Evolutionary conservation across 1,140 invertebrate species (phyloP).

Genomic region (Adoxophyes honmai): DNA sequence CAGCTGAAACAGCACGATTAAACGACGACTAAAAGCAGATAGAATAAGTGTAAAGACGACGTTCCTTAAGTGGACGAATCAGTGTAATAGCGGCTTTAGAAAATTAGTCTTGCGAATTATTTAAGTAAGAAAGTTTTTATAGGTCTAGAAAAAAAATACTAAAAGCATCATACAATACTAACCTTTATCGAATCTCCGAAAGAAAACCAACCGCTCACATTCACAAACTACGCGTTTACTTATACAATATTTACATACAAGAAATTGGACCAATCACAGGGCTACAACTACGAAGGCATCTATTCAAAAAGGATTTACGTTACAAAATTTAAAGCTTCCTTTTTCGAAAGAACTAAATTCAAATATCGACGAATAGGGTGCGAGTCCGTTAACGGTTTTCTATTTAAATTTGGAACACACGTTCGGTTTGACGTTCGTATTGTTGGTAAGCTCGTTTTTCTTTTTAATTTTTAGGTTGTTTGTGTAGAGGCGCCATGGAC

Average conservation of each 20-base stretch:
- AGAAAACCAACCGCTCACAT: constrained; percentile 6
- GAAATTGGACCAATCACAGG: constrained; percentile 50
- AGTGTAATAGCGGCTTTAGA: no score
- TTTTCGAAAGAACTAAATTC: constrained; percentile 20
- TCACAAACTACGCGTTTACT: constrained; percentile 15
- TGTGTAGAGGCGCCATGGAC: constrained; percentile 25
- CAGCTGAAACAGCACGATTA: no score
- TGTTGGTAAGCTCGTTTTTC: constrained; percentile 20
- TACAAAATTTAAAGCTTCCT: constrained; percentile 36
- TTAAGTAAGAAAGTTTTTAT: no score
- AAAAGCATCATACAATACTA: constrained; percentile 22
- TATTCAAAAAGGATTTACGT: constrained; percentile 24
- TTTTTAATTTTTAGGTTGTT: constrained; percentile 11
- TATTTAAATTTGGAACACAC: constrained; percentile 35
- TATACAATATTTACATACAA: constrained; percentile 30
- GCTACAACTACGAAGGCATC: constrained; percentile 54
- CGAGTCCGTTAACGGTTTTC: constrained; percentile 8
- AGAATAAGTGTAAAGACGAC: no score
- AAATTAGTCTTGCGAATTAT: no score
- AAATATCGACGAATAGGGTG: constrained; percentile 2
- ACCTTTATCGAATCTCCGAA: constrained; percentile 8
- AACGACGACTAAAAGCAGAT: no score
- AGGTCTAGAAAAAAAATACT: constrained; percentile 18
- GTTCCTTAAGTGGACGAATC: no score
- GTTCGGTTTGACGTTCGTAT: constrained; percentile 17